Evolutionary conservation across 2,888 invertebrate genomes (phyloP).

Genomic region (Diplazon laetatorius): DNA sequence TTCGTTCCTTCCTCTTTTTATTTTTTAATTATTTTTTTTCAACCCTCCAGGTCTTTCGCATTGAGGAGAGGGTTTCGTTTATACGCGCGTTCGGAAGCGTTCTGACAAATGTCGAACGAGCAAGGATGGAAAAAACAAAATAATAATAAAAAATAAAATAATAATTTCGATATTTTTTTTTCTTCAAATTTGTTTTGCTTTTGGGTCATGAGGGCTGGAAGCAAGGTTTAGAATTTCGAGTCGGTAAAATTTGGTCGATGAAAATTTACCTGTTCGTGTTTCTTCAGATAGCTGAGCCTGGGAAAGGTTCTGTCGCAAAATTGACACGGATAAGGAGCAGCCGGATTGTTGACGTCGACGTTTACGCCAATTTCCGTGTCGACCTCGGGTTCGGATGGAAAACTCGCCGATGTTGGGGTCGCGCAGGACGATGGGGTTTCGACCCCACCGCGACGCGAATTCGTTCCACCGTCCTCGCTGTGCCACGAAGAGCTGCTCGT

Average conservation of each 20-base stretch:
- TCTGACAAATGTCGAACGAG: too few relatives aligned
- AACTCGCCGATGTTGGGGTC: slow-evolving; percentile 87
- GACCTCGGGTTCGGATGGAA: slow-evolving; percentile 85
- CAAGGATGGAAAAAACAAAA: too few relatives aligned
- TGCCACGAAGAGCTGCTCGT: slow-evolving; percentile 88
- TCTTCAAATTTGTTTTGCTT: too few relatives aligned
- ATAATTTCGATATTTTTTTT: too few relatives aligned
- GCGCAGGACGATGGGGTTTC: slow-evolving; percentile 85
- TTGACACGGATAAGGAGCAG: slow-evolving; percentile 93
- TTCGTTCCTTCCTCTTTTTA: not conserved
- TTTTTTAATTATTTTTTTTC: too few relatives aligned
- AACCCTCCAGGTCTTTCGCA: too few relatives aligned
- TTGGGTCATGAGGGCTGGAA: too few relatives aligned
- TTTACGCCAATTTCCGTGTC: slow-evolving; percentile 74
- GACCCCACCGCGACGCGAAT: slow-evolving; percentile 81
- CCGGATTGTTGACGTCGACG: slow-evolving; percentile 74
- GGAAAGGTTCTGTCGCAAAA: slow-evolving; percentile 96
- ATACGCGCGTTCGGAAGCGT: too few relatives aligned
- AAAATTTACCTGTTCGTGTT: slow-evolving; percentile 92
- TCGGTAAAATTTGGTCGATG: slow-evolving; percentile 12
- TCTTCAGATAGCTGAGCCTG: slow-evolving; percentile 92
- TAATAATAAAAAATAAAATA: too few relatives aligned
- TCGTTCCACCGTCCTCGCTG: slow-evolving; percentile 85
- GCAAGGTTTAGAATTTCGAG: not conserved
- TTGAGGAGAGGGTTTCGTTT: too few relatives aligned